phyloP scores from a whole-genome alignment of 2,888 invertebrate species.

The Unio pictorum region DNA sequence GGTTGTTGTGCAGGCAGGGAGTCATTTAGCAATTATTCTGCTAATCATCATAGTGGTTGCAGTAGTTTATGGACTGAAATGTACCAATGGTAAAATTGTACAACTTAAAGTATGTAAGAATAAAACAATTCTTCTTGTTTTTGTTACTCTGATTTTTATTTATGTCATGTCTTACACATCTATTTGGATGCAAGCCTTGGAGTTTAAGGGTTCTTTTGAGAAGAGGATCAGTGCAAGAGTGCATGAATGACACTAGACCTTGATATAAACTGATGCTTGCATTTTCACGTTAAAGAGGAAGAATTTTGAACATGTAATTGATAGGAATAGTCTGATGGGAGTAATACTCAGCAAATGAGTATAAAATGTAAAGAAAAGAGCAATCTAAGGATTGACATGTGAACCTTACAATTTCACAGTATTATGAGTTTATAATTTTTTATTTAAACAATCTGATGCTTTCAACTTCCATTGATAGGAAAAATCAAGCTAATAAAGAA shows the following conservation, averaged over 20 bases:
- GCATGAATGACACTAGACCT: not conserved
- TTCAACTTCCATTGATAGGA: too few relatives aligned
- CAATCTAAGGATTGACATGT: too few relatives aligned
- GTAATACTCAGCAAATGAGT: too few relatives aligned
- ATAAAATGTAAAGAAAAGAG: too few relatives aligned
- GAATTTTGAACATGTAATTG: too few relatives aligned
- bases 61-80: conserved; percentile 28
- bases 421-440: too few relatives aligned
- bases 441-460: too few relatives aligned
- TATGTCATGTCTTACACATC: conserved; percentile 64
- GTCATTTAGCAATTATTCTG: conserved; percentile 34
- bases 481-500: too few relatives aligned
- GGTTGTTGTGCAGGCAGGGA: conserved; percentile 43
- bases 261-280: too few relatives aligned
- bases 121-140: conserved; percentile 55
- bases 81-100: conserved; percentile 38
- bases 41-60: conserved; percentile 35
- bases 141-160: conserved; percentile 51
- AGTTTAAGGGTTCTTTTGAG: conserved; percentile 55
- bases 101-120: conserved; percentile 51
- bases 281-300: too few relatives aligned
- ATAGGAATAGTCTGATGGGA: too few relatives aligned
- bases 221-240: conserved; percentile 41
- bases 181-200: conserved; percentile 60
- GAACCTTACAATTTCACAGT: too few relatives aligned